Conservation (phyloP, 30 jellyfish, hydroid and myxozoan genomes). For the Hydractinia echinata region DNA sequence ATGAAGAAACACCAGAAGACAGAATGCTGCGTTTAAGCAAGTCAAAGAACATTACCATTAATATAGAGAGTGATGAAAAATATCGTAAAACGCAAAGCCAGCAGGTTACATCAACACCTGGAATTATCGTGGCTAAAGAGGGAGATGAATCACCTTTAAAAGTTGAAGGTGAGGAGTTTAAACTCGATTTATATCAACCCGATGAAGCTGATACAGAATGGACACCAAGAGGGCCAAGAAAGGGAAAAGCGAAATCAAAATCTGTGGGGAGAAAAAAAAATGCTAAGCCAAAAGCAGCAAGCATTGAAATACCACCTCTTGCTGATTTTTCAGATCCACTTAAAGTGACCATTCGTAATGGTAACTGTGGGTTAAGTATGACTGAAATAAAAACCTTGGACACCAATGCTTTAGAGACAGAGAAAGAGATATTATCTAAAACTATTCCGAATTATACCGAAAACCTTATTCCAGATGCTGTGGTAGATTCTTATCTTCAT, state of each 20-base stretch:
- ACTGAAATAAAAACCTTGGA: slow-evolving; percentile 24
- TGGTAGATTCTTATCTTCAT: slow-evolving; percentile 24
- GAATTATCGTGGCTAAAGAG: neutral
- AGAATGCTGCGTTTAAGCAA: slow-evolving; percentile 14
- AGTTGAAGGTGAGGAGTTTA: neutral
- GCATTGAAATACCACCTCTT: neutral
- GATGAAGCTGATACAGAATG: slow-evolving; percentile 15
- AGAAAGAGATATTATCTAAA: neutral
- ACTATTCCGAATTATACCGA: slow-evolving; percentile 16
- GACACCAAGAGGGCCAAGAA: slow-evolving; percentile 16
- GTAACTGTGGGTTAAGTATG: slow-evolving; percentile 15
- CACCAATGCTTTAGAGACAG: neutral
- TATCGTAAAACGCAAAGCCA: slow-evolving; percentile 18
- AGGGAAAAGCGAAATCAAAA: slow-evolving; percentile 8
- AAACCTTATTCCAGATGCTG: slow-evolving; percentile 6
- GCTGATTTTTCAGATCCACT: neutral
- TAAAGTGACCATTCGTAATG: slow-evolving; percentile 10
- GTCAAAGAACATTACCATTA: slow-evolving; percentile 24
- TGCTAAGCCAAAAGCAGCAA: neutral
- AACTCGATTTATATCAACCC: neutral
- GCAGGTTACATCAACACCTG: slow-evolving; percentile 29
- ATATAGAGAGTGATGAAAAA: slow-evolving; percentile 30
- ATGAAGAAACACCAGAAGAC: slow-evolving; percentile 23
- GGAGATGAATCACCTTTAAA: neutral
- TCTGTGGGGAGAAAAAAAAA: neutral